phyloP scores from a whole-genome alignment of 1,140 invertebrate genomes.

The Trichonephila clavipes region DNA sequence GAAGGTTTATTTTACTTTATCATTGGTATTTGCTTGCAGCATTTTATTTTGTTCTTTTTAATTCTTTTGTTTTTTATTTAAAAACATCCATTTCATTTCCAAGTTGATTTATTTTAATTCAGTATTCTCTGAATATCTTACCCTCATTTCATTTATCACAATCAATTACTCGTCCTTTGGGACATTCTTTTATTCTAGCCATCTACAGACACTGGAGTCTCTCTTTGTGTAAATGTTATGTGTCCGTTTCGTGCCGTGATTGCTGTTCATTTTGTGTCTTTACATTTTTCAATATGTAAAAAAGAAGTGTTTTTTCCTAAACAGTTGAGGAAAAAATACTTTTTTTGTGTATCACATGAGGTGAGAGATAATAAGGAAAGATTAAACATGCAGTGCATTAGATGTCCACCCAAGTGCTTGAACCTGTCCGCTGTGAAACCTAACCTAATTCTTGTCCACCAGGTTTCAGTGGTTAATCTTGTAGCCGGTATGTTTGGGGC shows the following conservation, averaged over 20 bases:
- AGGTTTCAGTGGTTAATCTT: conserved; percentile 98
- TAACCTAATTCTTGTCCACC: conserved; percentile 79
- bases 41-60: too few relatives aligned
- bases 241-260: conserved; percentile 59
- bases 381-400: conserved; percentile 37
- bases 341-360: conserved; percentile 30
- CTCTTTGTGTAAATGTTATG: conserved; percentile 51
- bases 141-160: neutral
- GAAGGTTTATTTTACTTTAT: too few relatives aligned
- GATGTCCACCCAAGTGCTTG: neutral
- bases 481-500: conserved; percentile 95
- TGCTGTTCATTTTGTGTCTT: conserved; percentile 7
- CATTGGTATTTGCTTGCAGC: too few relatives aligned
- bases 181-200: conserved; percentile 25
- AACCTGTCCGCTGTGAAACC: conserved; percentile 26
- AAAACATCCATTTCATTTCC: neutral
- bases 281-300: neutral
- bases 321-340: neutral
- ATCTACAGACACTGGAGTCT: conserved; percentile 52
- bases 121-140: neutral
- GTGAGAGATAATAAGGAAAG: conserved; percentile 69
- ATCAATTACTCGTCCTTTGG: neutral
- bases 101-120: too few relatives aligned
- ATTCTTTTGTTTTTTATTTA: neutral
- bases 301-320: conserved; percentile 22